Base-by-base conservation (phyloP, 2,797 vertebrate species). In the Crocidura indochinensis region DNA sequence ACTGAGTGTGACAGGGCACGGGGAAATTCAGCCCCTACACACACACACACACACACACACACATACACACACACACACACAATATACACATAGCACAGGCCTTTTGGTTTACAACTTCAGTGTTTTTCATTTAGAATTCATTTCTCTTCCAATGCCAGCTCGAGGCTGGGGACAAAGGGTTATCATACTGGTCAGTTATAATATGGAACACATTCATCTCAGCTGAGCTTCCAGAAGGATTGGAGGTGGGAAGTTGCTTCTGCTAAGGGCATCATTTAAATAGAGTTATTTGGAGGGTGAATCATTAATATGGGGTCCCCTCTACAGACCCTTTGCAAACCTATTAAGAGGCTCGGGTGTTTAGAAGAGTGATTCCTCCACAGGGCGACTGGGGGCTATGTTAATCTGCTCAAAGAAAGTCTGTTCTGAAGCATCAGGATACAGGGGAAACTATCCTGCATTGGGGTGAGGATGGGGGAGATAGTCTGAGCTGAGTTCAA, bases 91-190 rank as follows among this genome's bases (percentile, higher is more conserved):
- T 38, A 38, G 38, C 38, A 38, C 38, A 38, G 38, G 38, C 38
- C 38, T 38, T 38, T 38, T 38, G 38, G 38, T 5, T 38, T 38
- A 38, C 38, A 38, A 38, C 38, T 38, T 38, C 38, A 38, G 38
- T 38, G 38, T 38, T 38, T 53, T 17, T 53, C 51, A 53, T 53
- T 53, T 10, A 96, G 96, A 97, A 96, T 6, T 68, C 96, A 93
- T 96, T 81, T 93, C 93, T 94, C 83, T 95, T 93, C 93, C 71
- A 53, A 46, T 94, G 87, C 87, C 38, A 0, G 71, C 87, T 91
- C 93, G 94, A 96, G 96, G 94, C 87, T 62, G 88, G 84, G 91
- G 92, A 91, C 51, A 83, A 95, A 95, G 91, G 68, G 62, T 84
- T 97, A 90, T 95, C 94, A 94, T 91, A 92, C 81, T 79, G 92